Conservation (phyloP, 2,797 vertebrate species). For the Protonibea diacanthus region DNA sequence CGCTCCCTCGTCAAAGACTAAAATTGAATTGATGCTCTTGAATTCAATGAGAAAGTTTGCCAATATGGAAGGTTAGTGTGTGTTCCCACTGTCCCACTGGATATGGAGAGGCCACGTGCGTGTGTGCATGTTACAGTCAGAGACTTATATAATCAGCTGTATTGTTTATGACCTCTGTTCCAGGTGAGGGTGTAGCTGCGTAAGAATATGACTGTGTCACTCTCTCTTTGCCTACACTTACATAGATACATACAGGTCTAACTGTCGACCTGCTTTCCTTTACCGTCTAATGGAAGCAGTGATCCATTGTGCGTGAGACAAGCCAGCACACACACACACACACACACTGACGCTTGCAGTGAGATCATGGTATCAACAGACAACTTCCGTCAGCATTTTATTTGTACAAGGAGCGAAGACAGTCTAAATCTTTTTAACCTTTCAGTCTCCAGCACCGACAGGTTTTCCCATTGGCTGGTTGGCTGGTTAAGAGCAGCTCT, state of each 20-base stretch:
- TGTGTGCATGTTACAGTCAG: not conserved
- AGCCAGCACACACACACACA: constrained; percentile 17
- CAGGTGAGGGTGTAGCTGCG: constrained; percentile 54
- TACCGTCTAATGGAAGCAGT: constrained; percentile 21
- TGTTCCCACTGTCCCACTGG: not conserved
- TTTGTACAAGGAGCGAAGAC: constrained; percentile 27
- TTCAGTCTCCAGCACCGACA: constrained; percentile 12
- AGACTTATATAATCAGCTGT: constrained; percentile 37
- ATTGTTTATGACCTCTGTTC: constrained; percentile 51
- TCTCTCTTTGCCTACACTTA: constrained; percentile 33
- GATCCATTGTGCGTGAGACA: constrained; percentile 31
- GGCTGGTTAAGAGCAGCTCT: constrained; percentile 23
- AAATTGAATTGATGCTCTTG: not conserved
- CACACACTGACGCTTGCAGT: constrained; percentile 1
- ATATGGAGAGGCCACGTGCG: constrained; percentile 12
- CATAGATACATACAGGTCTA: constrained; percentile 6
- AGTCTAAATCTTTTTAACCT: constrained; percentile 40
- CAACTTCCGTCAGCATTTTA: constrained; percentile 52
- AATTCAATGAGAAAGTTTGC: constrained; percentile 17
- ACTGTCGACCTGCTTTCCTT: constrained; percentile 28
- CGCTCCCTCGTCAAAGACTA: not conserved
- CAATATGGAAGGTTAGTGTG: constrained; percentile 4
- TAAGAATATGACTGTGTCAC: constrained; percentile 25
- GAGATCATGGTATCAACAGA: constrained; percentile 57
- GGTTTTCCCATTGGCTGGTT: constrained; percentile 24